Conservation (phyloP, 2,113 vertebrate genomes). For the Gallinago paraguaiae region DNA sequence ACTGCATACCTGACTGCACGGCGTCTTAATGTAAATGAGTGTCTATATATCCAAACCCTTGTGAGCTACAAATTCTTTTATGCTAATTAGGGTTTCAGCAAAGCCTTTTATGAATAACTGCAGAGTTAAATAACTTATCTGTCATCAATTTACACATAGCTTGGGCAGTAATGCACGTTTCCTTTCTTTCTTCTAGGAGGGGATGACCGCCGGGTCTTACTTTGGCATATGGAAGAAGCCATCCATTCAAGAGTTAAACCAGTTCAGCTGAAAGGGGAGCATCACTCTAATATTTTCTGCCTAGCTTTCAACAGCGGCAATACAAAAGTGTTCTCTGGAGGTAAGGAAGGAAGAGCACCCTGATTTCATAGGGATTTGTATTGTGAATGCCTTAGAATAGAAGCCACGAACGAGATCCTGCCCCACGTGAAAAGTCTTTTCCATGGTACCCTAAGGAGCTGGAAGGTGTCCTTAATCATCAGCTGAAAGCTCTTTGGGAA, state of each 20-base stretch:
- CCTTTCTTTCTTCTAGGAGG: conserved; percentile 81
- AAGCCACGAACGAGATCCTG: not conserved
- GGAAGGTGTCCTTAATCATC: not conserved
- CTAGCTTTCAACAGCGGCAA: conserved; percentile 97
- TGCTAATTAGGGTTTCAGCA: not conserved
- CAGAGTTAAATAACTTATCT: not conserved
- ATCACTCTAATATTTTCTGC: conserved; percentile 98
- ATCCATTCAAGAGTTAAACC: conserved; percentile 92
- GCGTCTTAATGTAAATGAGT: not conserved
- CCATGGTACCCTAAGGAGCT: not conserved
- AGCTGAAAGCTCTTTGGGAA: not conserved
- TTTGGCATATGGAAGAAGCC: conserved; percentile 97
- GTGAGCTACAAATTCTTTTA: not conserved
- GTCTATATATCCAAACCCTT: not conserved
- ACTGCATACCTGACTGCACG: not conserved
- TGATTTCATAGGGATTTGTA: not conserved
- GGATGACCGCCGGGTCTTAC: conserved; percentile 92
- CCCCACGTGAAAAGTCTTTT: not conserved
- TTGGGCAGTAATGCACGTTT: conserved; percentile 24
- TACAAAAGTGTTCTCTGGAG: conserved; percentile 94
- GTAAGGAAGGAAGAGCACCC: conserved; percentile 72
- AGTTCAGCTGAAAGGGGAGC: conserved; percentile 94
- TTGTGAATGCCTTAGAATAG: not conserved
- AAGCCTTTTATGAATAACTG: not conserved
- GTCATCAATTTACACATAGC: not conserved